Evolutionary conservation across 2,888 invertebrate species (phyloP).

Genomic region (Thera britannica): DNA sequence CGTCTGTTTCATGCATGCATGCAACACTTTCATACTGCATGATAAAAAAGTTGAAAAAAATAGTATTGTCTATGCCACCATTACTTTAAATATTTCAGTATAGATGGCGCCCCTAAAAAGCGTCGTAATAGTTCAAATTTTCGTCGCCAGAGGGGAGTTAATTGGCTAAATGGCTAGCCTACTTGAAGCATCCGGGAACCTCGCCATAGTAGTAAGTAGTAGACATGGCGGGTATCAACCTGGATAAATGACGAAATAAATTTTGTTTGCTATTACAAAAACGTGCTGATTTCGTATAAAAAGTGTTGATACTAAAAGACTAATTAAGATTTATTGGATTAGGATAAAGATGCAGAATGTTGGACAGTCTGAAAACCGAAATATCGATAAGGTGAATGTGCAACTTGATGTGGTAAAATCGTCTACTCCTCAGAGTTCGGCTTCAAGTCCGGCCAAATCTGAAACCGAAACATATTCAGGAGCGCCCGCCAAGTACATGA

Average conservation of each 20-base stretch:
- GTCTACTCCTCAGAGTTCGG: slow-evolving; percentile 93
- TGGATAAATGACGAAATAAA: slow-evolving; percentile 87
- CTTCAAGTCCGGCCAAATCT: slow-evolving; percentile 92
- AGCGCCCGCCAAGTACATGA: slow-evolving; percentile 94
- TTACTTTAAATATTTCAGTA: slow-evolving; percentile 58
- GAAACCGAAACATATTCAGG: slow-evolving; percentile 95
- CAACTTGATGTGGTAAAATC: slow-evolving; percentile 89
- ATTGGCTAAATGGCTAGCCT: slow-evolving; percentile 83
- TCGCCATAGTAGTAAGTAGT: slow-evolving; percentile 92
- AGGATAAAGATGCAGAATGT: slow-evolving; percentile 96
- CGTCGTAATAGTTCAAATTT: slow-evolving; percentile 65
- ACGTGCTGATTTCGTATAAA: slow-evolving; percentile 82
- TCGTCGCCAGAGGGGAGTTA: slow-evolving; percentile 77
- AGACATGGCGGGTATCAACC: slow-evolving; percentile 92
- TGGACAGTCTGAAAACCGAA: slow-evolving; percentile 93
- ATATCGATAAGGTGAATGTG: slow-evolving; percentile 91
- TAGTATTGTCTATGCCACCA: slow-evolving; percentile 45
- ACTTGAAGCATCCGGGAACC: slow-evolving; percentile 87
- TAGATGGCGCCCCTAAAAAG: slow-evolving; percentile 64
- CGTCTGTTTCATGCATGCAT: no score
- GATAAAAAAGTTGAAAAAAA: slow-evolving; percentile 3
- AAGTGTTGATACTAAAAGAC: slow-evolving; percentile 84
- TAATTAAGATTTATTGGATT: slow-evolving; percentile 84
- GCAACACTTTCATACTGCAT: slow-evolving; percentile 1
- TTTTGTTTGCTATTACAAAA: slow-evolving; percentile 84